These are phyloP conservation scores for Perizoma affinitatum DNA, from an alignment of 2,888 invertebrate species.

Conservation along the genomic window DNA sequence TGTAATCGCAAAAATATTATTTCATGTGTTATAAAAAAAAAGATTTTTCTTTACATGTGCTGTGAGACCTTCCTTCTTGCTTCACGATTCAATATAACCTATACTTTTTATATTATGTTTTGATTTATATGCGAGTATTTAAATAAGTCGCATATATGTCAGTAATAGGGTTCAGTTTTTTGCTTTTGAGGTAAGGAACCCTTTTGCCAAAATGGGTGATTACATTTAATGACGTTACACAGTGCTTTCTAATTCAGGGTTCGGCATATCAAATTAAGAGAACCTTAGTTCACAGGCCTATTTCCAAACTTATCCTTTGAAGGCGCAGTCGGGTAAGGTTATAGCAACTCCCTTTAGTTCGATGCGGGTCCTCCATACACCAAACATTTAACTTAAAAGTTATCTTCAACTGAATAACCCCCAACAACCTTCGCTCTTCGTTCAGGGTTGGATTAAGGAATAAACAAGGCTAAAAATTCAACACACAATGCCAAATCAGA, in stretches of 20 bases:
- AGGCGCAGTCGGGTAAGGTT: slow-evolving; percentile 8
- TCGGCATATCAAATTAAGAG: background rate
- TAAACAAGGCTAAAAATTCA: background rate
- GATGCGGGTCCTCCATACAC: slow-evolving; percentile 27
- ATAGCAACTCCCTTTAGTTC: slow-evolving; percentile 10
- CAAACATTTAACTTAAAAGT: slow-evolving; percentile 32
- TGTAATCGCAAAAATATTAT: no score
- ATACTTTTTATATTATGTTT: no score
- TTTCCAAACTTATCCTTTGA: slow-evolving; percentile 1
- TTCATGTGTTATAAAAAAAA: no score
- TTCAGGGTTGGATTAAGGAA: slow-evolving; percentile 9
- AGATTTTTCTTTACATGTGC: no score
- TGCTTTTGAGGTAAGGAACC: no score
- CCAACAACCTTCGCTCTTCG: slow-evolving; percentile 23
- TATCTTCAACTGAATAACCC: slow-evolving; percentile 27
- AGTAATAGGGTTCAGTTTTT: no score
- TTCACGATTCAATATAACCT: no score
- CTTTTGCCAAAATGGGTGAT: no score
- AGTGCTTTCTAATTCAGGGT: background rate
- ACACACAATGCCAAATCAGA: background rate
- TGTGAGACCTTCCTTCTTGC: no score
- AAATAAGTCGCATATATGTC: no score
- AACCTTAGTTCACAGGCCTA: background rate
- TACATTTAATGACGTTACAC: no score
- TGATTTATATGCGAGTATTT: no score